Base-by-base conservation (phyloP, 2,113 vertebrate species). In the Ursus arctos region DNA sequence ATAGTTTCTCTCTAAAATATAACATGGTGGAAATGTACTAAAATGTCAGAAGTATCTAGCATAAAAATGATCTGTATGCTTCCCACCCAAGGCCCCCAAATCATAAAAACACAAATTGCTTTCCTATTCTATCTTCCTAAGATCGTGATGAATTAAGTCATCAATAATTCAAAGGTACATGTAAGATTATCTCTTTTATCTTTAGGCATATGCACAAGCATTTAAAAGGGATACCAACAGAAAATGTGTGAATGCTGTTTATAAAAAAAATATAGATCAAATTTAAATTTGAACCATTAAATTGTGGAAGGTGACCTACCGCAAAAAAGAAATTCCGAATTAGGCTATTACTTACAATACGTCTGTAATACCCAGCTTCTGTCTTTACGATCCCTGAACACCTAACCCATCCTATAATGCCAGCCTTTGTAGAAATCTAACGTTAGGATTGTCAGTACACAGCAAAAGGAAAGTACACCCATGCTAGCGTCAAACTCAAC, bases 271-370 rank as follows among this genome's bases (percentile, higher is more conserved):
- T 77, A 88, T 36, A 26, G 4, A 59, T 88, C 83, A 97, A 93
- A 90, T 19, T 95, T 88, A 95, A 91, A 96, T 74, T n/a, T 61
- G 51, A 96, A 85, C 57, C 21, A 24, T 49, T 94, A 92, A 65
- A 83, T 80, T 84, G 18, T 16, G 95, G 18, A 92, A 98, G 31
- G 40, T 63, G 36, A 94, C 71, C 72, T 85, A 88, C n/a, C 16
- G n/a, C 6, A 18, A 69, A 83, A 40, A 91, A 28, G 26, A 76
- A 92, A 88, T 91, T 86, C 59, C 71, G 93, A 97, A 93, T 91
- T 91, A 72, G 40, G 14, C 47, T 82, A 79, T 81, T 91, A 85
- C 51, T 90, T 94, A 79, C 2, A 40, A 96, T 28, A 49, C 79
- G 10, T 89, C 18, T 80, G 0, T 88, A 77, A 77, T n/a, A 95